A percentile compares a stretch with the other conserved stretches of the same genome.
phyloP scores from a whole-genome alignment of 2,113 vertebrate genomes.

The Microtus oregoni region DNA sequence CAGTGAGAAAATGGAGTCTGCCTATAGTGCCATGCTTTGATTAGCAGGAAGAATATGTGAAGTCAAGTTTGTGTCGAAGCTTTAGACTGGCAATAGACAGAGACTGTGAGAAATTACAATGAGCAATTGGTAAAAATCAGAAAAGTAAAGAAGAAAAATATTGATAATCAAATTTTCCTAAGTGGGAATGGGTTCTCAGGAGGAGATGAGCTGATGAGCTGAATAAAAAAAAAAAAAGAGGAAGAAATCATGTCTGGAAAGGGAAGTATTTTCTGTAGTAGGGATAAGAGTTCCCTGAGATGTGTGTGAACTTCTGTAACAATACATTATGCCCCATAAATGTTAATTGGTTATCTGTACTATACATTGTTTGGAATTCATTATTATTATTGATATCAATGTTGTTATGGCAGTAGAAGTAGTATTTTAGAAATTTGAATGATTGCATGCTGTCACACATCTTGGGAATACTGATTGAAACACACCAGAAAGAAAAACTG shows the following conservation, averaged over 20 bases:
- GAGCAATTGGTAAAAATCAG: neutral
- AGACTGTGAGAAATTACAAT: neutral
- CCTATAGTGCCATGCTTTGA: neutral
- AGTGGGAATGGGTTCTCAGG: neutral
- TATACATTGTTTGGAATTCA: slow-evolving; percentile 1
- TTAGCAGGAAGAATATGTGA: neutral
- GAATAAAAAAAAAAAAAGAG: neutral
- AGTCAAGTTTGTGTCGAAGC: neutral
- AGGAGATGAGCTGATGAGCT: neutral
- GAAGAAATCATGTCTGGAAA: neutral
- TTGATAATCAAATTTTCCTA: neutral
- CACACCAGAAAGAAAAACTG: neutral
- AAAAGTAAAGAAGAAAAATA: neutral
- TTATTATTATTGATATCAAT: neutral
- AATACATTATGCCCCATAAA: neutral
- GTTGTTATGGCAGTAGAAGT: neutral
- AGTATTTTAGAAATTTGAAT: neutral
- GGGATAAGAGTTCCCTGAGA: neutral
- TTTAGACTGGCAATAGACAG: neutral
- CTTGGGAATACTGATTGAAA: neutral
- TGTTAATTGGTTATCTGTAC: neutral
- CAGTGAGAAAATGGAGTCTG: neutral
- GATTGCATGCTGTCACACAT: neutral
- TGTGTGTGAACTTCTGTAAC: slow-evolving; percentile 21
- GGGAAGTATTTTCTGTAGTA: neutral